These are phyloP conservation scores for Apamea epomidion DNA, from an alignment of 2,888 invertebrate species.

Conservation along the genomic window DNA sequence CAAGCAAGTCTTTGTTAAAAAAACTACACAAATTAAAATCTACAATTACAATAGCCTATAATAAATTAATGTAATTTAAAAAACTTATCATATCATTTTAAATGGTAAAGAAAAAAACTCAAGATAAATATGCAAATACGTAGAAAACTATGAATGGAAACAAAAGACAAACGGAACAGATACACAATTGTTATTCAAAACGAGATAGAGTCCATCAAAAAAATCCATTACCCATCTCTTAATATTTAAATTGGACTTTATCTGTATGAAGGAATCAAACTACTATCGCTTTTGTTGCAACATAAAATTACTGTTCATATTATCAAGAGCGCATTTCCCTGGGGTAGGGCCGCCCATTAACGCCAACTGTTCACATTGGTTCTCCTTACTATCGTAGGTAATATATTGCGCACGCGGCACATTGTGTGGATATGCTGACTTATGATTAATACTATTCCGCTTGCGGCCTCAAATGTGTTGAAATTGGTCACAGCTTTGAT, in stretches of 20 bases:
- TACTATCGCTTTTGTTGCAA: conserved; percentile 81
- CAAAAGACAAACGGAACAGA: conserved; percentile 54
- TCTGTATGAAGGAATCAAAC: conserved; percentile 70
- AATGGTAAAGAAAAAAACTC: conserved; percentile 33
- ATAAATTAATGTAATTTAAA: conserved; percentile 54
- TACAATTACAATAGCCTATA: conserved; percentile 6
- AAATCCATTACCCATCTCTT: conserved; percentile 64
- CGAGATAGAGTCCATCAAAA: conserved; percentile 55
- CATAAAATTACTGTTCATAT: conserved; percentile 87
- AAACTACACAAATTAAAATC: conserved; percentile 32
- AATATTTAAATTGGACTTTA: conserved; percentile 73
- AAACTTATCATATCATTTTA: conserved; percentile 37
- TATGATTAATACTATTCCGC: conserved; percentile 77
- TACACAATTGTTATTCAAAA: conserved; percentile 57
- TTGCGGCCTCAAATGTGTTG: conserved; percentile 75
- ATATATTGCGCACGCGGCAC: conserved; percentile 79
- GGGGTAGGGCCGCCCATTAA: conserved; percentile 86
- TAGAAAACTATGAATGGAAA: conserved; percentile 46
- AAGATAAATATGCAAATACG: conserved; percentile 57
- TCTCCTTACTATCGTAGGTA: conserved; percentile 77
- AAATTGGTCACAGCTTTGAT: conserved; percentile 73
- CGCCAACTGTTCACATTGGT: conserved; percentile 87
- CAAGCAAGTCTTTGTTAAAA: conserved; percentile 27
- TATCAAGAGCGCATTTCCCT: conserved; percentile 87
- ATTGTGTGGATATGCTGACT: conserved; percentile 73